A percentile compares a stretch with the other conserved stretches of the same genome.
These are phyloP conservation scores for Psilanteris sp. DNA, from an alignment of 1,140 invertebrate species.

Conservation along the genomic window DNA sequence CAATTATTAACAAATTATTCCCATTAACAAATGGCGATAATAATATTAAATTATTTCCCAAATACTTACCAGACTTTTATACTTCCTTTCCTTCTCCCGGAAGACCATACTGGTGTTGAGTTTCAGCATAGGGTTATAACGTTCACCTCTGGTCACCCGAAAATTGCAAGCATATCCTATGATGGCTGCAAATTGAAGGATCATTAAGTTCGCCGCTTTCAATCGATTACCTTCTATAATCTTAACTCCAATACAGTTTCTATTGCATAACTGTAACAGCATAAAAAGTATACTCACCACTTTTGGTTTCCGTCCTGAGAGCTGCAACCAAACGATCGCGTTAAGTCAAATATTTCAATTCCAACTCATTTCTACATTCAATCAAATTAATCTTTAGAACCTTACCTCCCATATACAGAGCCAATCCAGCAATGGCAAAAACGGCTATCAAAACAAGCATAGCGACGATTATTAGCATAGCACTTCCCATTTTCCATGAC, in stretches of 20 bases:
- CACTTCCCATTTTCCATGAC: conserved; percentile 82
- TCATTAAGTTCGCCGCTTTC: too few species aligned
- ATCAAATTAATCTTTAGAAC: too few species aligned
- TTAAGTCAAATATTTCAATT: too few species aligned
- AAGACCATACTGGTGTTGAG: conserved; percentile 80
- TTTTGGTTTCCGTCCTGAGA: conserved; percentile 77
- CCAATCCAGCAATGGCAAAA: conserved; percentile 86
- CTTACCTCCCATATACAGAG: conserved; percentile 86
- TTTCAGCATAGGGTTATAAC: conserved; percentile 82
- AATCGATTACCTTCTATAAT: too few species aligned
- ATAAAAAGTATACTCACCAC: conserved; percentile 79
- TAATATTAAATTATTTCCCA: too few species aligned
- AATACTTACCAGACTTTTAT: conserved; percentile 82
- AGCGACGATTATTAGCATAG: conserved; percentile 84
- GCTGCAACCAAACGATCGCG: conserved; percentile 77
- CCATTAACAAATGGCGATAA: too few species aligned
- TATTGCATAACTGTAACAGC: too few species aligned
- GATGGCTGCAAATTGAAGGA: conserved; percentile 79
- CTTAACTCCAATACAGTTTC: too few species aligned
- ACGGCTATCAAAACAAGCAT: conserved; percentile 86
- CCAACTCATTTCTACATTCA: too few species aligned
- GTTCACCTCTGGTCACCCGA: conserved; percentile 84
- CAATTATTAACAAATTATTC: too few species aligned
- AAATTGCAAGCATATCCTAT: conserved; percentile 85
- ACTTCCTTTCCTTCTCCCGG: conserved; percentile 82